Base-by-base conservation (phyloP, 2,113 vertebrate species). In the Elanus axillaris region DNA sequence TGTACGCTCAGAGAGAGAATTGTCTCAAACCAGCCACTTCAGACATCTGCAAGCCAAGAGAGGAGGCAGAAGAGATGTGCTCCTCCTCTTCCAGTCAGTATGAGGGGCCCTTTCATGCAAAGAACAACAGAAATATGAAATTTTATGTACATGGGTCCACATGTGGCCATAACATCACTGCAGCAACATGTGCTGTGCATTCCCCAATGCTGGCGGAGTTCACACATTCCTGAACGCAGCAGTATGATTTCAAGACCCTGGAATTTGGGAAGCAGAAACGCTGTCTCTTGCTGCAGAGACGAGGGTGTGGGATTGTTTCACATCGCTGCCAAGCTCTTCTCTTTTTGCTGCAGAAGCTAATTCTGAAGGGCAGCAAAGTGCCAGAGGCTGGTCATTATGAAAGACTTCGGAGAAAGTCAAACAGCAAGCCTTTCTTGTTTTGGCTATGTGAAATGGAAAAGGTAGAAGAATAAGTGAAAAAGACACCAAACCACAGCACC, bases 181-280 rank as follows among this genome's bases (percentile, higher is more conserved):
- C 6, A 0, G 86, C 88, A 94, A 89, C 80, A 93, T 38, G 68
- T 91, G 94, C 94, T 58, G 64, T 0, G 2, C 69, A 31, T 26
- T 92, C 74, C 72, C 76, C 64, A 25, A 11, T 0, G 2, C 83
- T 6, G 3, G 53, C 45, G 1, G 83, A 82, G 90, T 6, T 94
- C 74, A 52, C 78, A 5, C 94, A 86, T 83, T 94, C 92, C 78
- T 25, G 5, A 18, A 66, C 83, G 78, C 92, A 90, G 96, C 56
- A 48, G 50, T 1, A 36, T 94, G 95, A 96, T 32, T 87, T 94
- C 91, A 96, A 78, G 83, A 76, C 88, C 64, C 59, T 91, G 96
- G 95, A 96, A 96, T 96, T 16, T 63, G 64, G 90, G 94, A 88
- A 95, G 86, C 68, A 88, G 83, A 62, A 86, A 48, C 0, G 2